Base-by-base conservation (phyloP, 2,797 vertebrate species). In the Podargus strigoides region DNA sequence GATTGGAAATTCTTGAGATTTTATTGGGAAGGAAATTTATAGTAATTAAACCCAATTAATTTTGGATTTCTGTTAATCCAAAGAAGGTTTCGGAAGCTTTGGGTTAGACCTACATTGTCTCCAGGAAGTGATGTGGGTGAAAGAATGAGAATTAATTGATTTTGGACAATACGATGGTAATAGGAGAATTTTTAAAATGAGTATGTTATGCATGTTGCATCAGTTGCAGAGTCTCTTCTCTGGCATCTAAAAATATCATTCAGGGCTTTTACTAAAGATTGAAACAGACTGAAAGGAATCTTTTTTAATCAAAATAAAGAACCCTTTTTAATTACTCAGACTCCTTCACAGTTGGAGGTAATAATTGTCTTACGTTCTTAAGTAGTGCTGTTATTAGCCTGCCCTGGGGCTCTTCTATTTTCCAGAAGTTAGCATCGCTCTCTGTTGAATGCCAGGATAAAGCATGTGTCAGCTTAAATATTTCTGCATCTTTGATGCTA, bases 1-100 rank as follows among this genome's bases (percentile, higher is more conserved):
- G 98, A 98, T 98, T 98, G 98, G 97, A 98, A 98, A 98, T 97
- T 98, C 98, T 97, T 97, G 95, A 98, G 97, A 98, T 98, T 98
- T 98, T 98, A 98, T 98, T 98, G 97, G 97, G 97, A 97, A 97
- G 97, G 97, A 98, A 98, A 98, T 98, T 98, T 98, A 98, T 98
- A 97, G 97, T 97, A 97, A 98, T 98, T 98, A 97, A 98, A 97
- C 97, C 94, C 96, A 98, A 98, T 98, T 98, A 98, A 98, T 98
- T 98, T 97, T 97, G 95, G 90, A 89, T 97, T 98, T 97, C 96
- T 97, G 96, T 97, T 98, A 96, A 97, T 97, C 92, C 70, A 90
- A 46, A 94, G 47, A 72, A 96, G 91, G 90, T 96, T 95, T 97
- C 74, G 62, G 95, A 93, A 95, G 96, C 79, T 58, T 93, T 73